phyloP scores from a whole-genome alignment of 2,113 vertebrate species.

The Psettodes erumei region DNA sequence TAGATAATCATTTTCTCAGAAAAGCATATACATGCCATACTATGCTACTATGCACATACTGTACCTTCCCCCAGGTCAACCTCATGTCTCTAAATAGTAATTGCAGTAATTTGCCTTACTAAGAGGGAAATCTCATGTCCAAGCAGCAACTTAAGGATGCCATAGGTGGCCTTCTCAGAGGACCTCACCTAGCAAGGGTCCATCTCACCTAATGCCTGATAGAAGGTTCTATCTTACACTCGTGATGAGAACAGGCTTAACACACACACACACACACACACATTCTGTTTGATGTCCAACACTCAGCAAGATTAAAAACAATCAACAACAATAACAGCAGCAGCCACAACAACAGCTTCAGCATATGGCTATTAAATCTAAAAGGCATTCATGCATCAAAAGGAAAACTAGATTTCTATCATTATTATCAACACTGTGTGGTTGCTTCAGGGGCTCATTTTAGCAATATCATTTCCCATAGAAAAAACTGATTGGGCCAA shows the following conservation, averaged over 20 bases:
- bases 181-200: constrained; percentile 46
- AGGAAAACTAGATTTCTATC: constrained; percentile 72
- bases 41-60: background rate
- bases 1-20: background rate
- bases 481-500: constrained; percentile 67
- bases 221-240: constrained; percentile 26
- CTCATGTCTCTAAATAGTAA: no score
- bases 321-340: constrained; percentile 67
- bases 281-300: constrained; percentile 62
- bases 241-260: constrained; percentile 13
- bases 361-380: constrained; percentile 74
- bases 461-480: constrained; percentile 59
- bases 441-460: constrained; percentile 68
- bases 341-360: constrained; percentile 49
- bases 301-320: constrained; percentile 65
- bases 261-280: background rate
- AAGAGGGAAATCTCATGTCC: constrained; percentile 31
- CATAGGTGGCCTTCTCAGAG: constrained; percentile 46
- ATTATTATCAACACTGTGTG: constrained; percentile 68
- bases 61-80: background rate
- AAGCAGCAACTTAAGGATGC: constrained; percentile 41
- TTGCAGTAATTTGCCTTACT: constrained; percentile 52
- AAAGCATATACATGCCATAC: background rate
- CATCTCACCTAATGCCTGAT: constrained; percentile 43
- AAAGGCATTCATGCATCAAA: constrained; percentile 73